Conservation (phyloP, 2,113 vertebrate species). For the Rhinopithecus roxellana region DNA sequence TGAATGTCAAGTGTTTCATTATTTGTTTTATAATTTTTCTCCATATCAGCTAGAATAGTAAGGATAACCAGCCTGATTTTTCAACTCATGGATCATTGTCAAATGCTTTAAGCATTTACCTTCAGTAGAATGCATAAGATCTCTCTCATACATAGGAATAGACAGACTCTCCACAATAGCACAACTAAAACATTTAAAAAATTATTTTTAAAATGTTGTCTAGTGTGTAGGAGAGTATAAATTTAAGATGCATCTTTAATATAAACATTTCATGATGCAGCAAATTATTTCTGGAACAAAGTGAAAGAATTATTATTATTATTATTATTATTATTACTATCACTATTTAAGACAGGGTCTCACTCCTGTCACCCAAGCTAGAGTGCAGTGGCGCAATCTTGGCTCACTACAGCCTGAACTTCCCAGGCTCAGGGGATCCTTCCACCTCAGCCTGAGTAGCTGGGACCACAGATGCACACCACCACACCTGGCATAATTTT, state of each 20-base stretch:
- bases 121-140: background rate
- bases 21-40: background rate
- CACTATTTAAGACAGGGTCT: too few relatives aligned
- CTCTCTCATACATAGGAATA: background rate
- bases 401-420: too few relatives aligned
- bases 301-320: background rate
- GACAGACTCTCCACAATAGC: background rate
- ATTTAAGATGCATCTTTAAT: background rate
- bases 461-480: too few relatives aligned
- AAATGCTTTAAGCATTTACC: conserved; percentile 12
- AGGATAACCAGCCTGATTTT: background rate
- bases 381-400: too few relatives aligned
- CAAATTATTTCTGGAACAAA: background rate
- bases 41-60: background rate
- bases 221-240: background rate
- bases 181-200: background rate
- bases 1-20: background rate
- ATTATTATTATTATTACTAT: too few relatives aligned
- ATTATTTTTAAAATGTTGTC: background rate
- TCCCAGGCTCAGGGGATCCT: too few relatives aligned
- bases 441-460: too few relatives aligned
- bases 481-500: too few relatives aligned
- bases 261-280: background rate
- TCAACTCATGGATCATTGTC: background rate
- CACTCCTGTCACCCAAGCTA: too few relatives aligned